Conservation (phyloP, 2,888 invertebrate species). For the Tipula helvola region DNA sequence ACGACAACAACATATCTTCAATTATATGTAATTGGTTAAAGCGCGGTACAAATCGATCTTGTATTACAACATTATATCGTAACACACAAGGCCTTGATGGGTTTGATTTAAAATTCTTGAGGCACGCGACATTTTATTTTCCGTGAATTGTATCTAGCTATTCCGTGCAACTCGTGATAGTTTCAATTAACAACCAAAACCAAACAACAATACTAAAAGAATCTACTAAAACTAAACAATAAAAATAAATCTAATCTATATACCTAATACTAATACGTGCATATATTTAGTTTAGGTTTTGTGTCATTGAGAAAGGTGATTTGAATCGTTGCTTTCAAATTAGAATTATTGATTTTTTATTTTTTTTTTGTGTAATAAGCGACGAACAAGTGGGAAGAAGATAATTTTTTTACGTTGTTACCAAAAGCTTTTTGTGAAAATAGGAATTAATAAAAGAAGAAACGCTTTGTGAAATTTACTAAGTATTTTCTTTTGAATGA, state of each 20-base stretch:
- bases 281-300: not conserved
- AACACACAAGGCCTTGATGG: not conserved
- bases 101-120: not conserved
- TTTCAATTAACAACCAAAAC: not conserved
- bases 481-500: not conserved
- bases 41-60: not conserved
- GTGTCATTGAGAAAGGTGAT: not conserved
- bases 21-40: not conserved
- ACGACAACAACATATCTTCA: not conserved
- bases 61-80: not conserved
- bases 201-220: not conserved
- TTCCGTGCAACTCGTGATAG: not conserved
- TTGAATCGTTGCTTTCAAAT: not conserved
- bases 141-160: not conserved
- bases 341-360: not conserved
- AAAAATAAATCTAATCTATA: not conserved
- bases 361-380: not conserved
- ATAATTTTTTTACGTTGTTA: not conserved
- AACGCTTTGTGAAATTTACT: not conserved
- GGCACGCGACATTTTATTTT: not conserved
- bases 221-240: not conserved
- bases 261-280: not conserved
- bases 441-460: not conserved
- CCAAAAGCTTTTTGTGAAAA: not conserved
- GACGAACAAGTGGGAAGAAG: not conserved